phyloP scores from a whole-genome alignment of 2,797 vertebrate genomes.

The Alauda arvensis region DNA sequence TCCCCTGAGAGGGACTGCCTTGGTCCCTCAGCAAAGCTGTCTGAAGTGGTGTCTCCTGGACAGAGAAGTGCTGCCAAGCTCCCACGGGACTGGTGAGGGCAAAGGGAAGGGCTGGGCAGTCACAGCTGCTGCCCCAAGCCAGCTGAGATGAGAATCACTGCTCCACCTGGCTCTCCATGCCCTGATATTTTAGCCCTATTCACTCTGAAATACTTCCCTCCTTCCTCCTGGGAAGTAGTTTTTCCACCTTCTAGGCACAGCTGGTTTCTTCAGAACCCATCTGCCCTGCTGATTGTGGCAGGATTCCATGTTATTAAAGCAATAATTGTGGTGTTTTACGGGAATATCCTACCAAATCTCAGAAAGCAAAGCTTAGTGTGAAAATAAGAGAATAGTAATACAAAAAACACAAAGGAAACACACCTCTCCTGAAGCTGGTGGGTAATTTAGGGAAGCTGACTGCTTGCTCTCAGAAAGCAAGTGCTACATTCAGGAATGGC shows the following conservation, averaged over 20 bases:
- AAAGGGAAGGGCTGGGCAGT: background rate
- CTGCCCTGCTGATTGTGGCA: background rate
- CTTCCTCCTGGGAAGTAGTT: background rate
- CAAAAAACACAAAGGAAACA: background rate
- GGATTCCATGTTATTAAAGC: background rate
- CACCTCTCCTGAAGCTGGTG: background rate
- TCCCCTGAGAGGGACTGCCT: background rate
- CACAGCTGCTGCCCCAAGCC: background rate
- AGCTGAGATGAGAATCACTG: background rate
- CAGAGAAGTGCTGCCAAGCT: background rate
- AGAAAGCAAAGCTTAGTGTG: background rate
- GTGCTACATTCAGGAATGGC: fast-evolving
- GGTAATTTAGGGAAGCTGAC: background rate
- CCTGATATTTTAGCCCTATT: background rate
- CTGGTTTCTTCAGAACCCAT: background rate
- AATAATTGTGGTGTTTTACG: background rate
- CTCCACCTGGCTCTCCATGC: background rate
- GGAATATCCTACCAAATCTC: background rate
- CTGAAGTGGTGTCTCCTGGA: background rate
- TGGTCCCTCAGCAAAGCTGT: background rate
- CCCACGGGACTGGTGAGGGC: fast-evolving
- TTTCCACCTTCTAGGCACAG: background rate
- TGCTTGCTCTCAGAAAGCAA: background rate
- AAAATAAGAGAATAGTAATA: background rate
- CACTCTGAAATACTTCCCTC: background rate